These are phyloP conservation scores for Notodonta ziczac DNA, from an alignment of 2,888 invertebrate species.

Conservation along the genomic window DNA sequence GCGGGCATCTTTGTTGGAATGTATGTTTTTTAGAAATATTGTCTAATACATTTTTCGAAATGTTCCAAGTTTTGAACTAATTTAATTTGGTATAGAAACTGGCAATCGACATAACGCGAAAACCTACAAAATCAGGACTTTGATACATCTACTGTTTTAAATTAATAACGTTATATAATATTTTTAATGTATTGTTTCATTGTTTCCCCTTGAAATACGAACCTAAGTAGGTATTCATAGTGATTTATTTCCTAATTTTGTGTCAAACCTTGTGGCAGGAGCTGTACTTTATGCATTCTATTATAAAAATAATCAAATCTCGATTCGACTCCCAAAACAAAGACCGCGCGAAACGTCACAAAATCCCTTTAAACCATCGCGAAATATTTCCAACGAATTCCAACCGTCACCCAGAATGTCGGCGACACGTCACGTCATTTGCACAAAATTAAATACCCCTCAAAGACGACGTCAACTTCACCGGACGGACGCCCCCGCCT, in stretches of 20 bases:
- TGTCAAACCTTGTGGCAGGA: too few species aligned
- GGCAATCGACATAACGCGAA: too few species aligned
- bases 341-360: not conserved
- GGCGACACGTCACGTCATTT: constrained; percentile 66
- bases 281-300: too few species aligned
- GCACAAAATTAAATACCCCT: constrained; percentile 79
- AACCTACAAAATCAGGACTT: too few species aligned
- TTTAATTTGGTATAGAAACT: too few species aligned
- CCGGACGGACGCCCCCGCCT: constrained; percentile 38
- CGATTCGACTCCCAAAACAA: not conserved
- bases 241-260: too few species aligned
- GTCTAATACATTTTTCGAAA: constrained; percentile 23
- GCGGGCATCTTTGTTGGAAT: constrained; percentile 66
- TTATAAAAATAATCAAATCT: not conserved
- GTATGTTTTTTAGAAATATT: constrained; percentile 56
- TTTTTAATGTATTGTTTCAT: too few species aligned
- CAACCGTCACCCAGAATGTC: constrained; percentile 13
- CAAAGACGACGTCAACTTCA: constrained; percentile 69
- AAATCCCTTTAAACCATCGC: not conserved
- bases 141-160: too few species aligned
- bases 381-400: constrained; percentile 4
- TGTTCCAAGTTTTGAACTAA: too few species aligned
- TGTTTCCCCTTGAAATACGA: too few species aligned
- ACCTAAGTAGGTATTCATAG: too few species aligned
- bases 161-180: too few species aligned